Base-by-base conservation (phyloP, 2,888 invertebrate genomes). In the Caradrina kadenii region DNA sequence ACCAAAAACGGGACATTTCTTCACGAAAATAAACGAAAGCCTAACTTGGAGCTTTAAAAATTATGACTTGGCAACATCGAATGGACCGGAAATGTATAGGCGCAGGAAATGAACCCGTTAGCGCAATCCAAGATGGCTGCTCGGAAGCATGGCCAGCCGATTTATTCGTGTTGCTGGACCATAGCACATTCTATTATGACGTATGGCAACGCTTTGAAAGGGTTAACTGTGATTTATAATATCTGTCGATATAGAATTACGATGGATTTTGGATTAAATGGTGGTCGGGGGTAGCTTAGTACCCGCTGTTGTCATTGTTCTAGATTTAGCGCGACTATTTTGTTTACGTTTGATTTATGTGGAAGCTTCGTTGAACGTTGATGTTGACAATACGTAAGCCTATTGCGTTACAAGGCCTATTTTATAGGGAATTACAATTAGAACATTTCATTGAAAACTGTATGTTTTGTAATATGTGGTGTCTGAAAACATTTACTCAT, bases 101-200 rank as follows among this genome's bases (percentile, higher is more conserved):
- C 94, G 89, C 93, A 94, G 95, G 95, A 95, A 95, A 95, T 95
- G 95, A 95, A 95, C 93, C 93, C 93, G 95, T 94, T 94, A 94
- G 93, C 91, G 90, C 93, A 92, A 92, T 93, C 89, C 94, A 95
- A 95, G 94, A 94, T 94, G 94, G 94, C 94, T 79, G 89, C 55
- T 80, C 85, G 92, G 92, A 92, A 89, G 85, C 84, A 17, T 86
- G 86, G 86, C 80, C 85, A 85, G 86, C 75, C 90, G 93, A 93
- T 93, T 93, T 93, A 93, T 93, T 92, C 91, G 86, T 76, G 69
- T 83, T 89, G 87, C 90, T 87, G 90, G 92, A 91, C 93, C 84
- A 81, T 82, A 86, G 86, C 85, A 80, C 83, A 86, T 81, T 72
- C 73, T 64, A 75, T 80, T 83, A 80, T 79, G 81, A 76, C 75